A percentile compares a stretch with the other conserved stretches of the same genome.
phyloP scores from a whole-genome alignment of 2,888 invertebrate species.

The Ichneumoninae sp. region DNA sequence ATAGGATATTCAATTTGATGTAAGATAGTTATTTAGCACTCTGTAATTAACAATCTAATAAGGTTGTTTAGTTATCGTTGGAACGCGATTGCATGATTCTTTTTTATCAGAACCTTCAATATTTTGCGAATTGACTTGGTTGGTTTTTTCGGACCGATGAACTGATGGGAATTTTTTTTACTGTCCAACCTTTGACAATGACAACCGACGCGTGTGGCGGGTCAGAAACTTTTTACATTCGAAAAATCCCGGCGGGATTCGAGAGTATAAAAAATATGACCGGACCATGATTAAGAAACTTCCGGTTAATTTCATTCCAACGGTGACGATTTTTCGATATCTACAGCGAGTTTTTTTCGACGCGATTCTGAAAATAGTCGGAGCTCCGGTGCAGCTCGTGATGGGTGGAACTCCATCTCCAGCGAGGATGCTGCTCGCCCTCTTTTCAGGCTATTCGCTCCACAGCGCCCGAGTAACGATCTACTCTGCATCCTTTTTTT shows the following conservation, averaged over 20 bases:
- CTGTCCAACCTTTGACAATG: neutral
- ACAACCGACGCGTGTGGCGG: too few species aligned
- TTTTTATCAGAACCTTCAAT: neutral
- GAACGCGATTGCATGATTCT: neutral
- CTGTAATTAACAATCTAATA: neutral
- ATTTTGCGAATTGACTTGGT: neutral
- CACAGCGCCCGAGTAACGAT: slow-evolving; percentile 54
- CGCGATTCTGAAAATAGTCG: neutral
- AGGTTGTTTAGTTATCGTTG: neutral
- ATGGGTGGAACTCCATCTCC: neutral
- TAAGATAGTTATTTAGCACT: too few species aligned
- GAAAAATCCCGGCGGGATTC: neutral
- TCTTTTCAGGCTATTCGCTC: slow-evolving; percentile 47
- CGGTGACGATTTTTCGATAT: neutral
- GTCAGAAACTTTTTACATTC: too few species aligned
- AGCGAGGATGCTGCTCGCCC: neutral
- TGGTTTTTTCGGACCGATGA: neutral
- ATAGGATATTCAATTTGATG: too few species aligned
- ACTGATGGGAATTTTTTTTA: neutral
- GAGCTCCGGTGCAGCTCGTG: neutral
- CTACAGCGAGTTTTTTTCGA: neutral
- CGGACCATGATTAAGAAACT: neutral
- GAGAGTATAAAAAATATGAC: neutral
- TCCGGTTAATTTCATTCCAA: neutral
- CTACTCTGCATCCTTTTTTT: slow-evolving; percentile 58